Percentiles rank a stretch among this genome's conserved stretches.
Evolutionary conservation across 2,797 vertebrate genomes (phyloP).

Genomic region (Cynodonichthys magdalenae): DNA sequence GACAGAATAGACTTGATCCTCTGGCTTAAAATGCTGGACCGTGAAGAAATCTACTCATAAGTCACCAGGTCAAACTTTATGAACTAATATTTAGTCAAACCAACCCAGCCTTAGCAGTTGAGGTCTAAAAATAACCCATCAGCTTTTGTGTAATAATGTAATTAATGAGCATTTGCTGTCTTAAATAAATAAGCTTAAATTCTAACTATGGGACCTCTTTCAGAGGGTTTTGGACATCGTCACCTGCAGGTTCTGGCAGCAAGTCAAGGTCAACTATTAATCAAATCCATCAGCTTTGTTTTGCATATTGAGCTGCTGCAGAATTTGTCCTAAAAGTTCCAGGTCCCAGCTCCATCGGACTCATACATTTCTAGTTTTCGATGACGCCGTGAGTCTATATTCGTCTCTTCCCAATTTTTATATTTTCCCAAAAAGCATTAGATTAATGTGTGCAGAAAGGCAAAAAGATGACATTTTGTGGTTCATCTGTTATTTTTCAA

Average conservation of each 20-base stretch:
- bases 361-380: conserved; percentile 40
- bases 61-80: too few species aligned
- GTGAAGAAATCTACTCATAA: too few species aligned
- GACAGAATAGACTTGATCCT: too few species aligned
- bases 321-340: conserved; percentile 21
- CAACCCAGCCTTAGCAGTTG: too few species aligned
- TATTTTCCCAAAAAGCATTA: conserved; percentile 18
- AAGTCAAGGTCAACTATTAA: conserved; percentile 69
- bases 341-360: neutral
- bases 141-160: too few species aligned
- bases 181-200: too few species aligned
- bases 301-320: conserved; percentile 67
- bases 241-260: conserved; percentile 44
- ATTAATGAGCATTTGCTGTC: too few species aligned
- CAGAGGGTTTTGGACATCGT: conserved; percentile 27
- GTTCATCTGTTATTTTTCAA: conserved; percentile 43
- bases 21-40: too few species aligned
- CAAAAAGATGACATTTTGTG: conserved; percentile 40
- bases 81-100: too few species aligned
- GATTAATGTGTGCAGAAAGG: conserved; percentile 33
- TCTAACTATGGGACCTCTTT: conserved; percentile 25
- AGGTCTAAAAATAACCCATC: too few species aligned
- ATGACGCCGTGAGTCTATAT: conserved; percentile 20
- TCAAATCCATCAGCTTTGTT: conserved; percentile 59
- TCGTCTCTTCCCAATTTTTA: conserved; percentile 17